Evolutionary conservation across 2,113 vertebrate species (phyloP).

Genomic region (Centrocercus urophasianus): DNA sequence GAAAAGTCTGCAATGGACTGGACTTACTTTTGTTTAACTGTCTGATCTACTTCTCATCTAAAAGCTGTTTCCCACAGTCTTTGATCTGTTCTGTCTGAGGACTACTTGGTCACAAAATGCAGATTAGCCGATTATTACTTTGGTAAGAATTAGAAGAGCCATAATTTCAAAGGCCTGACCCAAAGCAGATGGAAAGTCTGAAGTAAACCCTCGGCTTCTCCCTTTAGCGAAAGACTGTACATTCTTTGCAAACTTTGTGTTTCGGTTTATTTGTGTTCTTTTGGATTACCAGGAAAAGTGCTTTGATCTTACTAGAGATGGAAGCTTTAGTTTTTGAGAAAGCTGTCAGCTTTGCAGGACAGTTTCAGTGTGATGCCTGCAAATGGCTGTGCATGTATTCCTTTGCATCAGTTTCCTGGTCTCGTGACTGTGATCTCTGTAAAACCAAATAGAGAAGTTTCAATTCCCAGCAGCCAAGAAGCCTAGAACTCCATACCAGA

Average conservation of each 20-base stretch:
- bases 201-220: not conserved
- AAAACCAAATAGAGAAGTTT: no score
- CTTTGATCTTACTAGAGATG: no score
- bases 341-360: no score
- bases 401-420: no score
- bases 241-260: not conserved
- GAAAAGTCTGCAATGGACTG: not conserved
- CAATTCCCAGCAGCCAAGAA: no score
- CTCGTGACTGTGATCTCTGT: no score
- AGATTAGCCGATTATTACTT: not conserved
- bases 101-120: not conserved
- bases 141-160: not conserved
- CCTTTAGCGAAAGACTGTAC: accelerated
- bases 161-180: not conserved
- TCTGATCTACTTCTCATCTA: not conserved
- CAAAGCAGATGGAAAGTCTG: not conserved
- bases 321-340: no score
- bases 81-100: not conserved
- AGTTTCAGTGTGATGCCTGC: no score
- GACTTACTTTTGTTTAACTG: not conserved
- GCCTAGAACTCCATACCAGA: no score
- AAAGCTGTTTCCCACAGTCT: not conserved
- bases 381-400: no score
- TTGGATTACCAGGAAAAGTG: not conserved
- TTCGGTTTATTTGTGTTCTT: not conserved